Evolutionary conservation across 2,888 invertebrate species (phyloP).

Genomic region (Lasioglossum marginatum): DNA sequence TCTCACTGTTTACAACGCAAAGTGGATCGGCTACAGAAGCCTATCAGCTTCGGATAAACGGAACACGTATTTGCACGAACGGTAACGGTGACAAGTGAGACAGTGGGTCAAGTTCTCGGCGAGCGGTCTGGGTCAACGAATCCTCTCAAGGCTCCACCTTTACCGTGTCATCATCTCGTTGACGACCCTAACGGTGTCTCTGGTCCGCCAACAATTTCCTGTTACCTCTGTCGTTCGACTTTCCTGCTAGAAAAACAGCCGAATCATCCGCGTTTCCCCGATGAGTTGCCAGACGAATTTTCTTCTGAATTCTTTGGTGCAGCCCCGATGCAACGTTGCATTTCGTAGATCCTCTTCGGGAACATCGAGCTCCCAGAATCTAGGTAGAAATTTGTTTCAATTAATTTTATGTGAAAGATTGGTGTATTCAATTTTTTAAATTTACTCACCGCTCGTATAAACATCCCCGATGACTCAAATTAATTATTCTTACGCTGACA

Average conservation of each 20-base stretch:
- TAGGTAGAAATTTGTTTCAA: neutral
- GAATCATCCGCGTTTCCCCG: neutral
- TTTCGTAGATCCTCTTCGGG: neutral
- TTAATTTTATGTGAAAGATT: neutral
- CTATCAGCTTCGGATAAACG: neutral
- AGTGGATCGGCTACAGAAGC: neutral
- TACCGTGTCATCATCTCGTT: neutral
- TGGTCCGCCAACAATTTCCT: neutral
- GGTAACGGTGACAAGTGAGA: slow-evolving; percentile 72
- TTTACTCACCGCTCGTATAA: neutral
- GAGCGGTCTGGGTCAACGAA: slow-evolving; percentile 64
- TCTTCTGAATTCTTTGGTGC: neutral
- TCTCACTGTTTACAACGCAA: neutral
- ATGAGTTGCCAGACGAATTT: neutral
- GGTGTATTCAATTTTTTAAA: neutral
- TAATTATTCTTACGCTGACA: neutral
- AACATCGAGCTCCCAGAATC: neutral
- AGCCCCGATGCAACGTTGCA: neutral
- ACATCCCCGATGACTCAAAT: neutral
- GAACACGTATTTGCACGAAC: slow-evolving; percentile 26
- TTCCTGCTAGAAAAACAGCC: neutral
- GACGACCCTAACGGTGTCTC: slow-evolving; percentile 1
- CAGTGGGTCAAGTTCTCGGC: slow-evolving; percentile 82
- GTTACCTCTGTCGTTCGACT: slow-evolving; percentile 1
- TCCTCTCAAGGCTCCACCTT: neutral